Evolutionary conservation across 2,888 invertebrate genomes (phyloP), one percentile per base, ranked within the genome.

Genomic region (Piscicola geometra): DNA sequence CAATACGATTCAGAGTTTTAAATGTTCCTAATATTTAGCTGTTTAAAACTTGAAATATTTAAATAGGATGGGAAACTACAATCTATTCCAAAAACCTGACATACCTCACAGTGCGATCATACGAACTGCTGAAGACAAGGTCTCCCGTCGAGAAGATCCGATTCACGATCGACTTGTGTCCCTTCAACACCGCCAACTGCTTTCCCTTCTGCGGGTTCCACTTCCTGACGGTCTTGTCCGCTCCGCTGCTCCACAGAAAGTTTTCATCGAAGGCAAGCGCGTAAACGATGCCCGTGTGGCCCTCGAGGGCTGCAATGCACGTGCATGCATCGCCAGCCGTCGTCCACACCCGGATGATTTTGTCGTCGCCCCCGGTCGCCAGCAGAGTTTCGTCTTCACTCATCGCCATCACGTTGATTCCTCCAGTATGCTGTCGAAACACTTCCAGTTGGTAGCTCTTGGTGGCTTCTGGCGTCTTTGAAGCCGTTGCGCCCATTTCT

Each of bases 151-250:
- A 85, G 41, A 87, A 84, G 78, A 87, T 82, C 5, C 87, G 82
- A 80, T 87, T 87, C 25, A 87, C 82, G 35, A 86, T 83, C 0
- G 86, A 84, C 18, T 81, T 83, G 80, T 87, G 87, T 1, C 87
- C 87, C 1, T 82, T 79, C 78, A 86, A 84, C 25, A 85, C 82
- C 74, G 84, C 83, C 47, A 86, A 80, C 79, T 87, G 87, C 76
- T 87, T 85, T 76, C 86, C 86, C 50, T 85, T 85, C 78, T 83
- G 83, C 78, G 87, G 86, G 79, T 87, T 86, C 88, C 88, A 88
- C 80, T 87, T 87, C 69, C 86, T 82, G 71, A 88, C 81, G 1
- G 87, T 87, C 76, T 83, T 83, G 80, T 88, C 88, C 1, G 87
- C 86, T 78, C 86, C 86, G 70, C 87, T 87, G 41, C 87, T 87